Base-by-base conservation (phyloP, 1,140 invertebrate genomes). In the Batillaria attramentaria region DNA sequence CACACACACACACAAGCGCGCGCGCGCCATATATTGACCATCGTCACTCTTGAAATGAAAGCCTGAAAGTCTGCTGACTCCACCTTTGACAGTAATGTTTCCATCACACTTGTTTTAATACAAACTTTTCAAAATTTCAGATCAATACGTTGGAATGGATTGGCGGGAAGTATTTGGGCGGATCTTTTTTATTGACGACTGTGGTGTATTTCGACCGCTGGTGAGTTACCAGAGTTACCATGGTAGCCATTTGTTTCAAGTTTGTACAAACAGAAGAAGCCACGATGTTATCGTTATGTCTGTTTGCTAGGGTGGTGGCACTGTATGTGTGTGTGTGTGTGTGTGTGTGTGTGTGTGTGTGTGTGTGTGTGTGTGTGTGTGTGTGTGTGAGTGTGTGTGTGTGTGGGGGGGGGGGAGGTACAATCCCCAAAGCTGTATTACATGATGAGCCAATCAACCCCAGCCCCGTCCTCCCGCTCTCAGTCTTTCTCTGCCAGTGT, bases 141-240 rank as follows among this genome's bases (percentile, higher is more conserved):
- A 70, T 37, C 35, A 28, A 39, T 4, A n/a, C 39, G 68, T 24
- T 42, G 73, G 54, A 5, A 42, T 75, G 1, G 73, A 75, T 35
- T 75, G 73, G 73, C 50, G 41, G 57, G 39, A 39, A 10, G 37
- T 62, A 20, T 65, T 60, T 18, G 54, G 73, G 10, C 54, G 73
- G 1, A 39, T 75, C n/a, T 75, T 75, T 33, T 62, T 75, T 18
- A 50, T 75, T 16, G 39, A 75, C 4, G 73, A 75, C 10, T 24
- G n/a, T 13, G 73, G 73, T 3, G 35, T 75, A 1, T 75, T 75
- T 54, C 24, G 39, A 62, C 73, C 73, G n/a, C n/a, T n/a, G n/a
- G n/a, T 75, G 18, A 75, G 73, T 57, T 28, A 57, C 39, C n/a
- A 50, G 24, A 50, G 24, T 50, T 10, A 24, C 46, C 46, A 50